These are phyloP conservation scores for Argyrosomus regius DNA, from an alignment of 2,797 vertebrate species.

Conservation along the genomic window DNA sequence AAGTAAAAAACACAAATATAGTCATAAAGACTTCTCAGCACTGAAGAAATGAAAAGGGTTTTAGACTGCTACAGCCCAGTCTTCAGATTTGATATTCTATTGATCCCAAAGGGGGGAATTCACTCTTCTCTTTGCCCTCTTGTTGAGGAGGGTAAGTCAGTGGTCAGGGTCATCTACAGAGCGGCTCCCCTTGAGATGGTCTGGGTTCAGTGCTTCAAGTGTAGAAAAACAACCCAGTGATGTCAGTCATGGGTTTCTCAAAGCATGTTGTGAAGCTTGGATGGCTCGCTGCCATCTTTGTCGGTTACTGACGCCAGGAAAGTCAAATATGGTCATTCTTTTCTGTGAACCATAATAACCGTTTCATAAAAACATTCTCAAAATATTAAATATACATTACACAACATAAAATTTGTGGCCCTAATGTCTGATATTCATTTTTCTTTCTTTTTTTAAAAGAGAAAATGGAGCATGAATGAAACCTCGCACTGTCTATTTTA, in stretches of 20 bases:
- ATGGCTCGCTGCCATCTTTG: slow-evolving; percentile 11
- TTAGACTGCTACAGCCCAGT: neutral
- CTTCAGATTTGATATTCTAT: slow-evolving; percentile 14
- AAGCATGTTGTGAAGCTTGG: slow-evolving; percentile 2
- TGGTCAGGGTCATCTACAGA: slow-evolving; percentile 14
- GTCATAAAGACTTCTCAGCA: neutral
- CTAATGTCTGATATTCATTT: neutral
- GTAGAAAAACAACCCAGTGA: slow-evolving; percentile 7
- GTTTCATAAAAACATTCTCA: neutral
- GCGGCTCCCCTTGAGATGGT: slow-evolving; percentile 16
- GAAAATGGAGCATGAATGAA: neutral
- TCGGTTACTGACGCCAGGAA: neutral
- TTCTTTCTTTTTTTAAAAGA: neutral
- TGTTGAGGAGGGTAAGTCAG: neutral
- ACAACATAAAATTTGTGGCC: neutral
- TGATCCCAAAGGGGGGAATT: neutral
- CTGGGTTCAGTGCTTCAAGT: slow-evolving; percentile 8
- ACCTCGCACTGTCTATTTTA: neutral
- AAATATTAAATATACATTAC: neutral
- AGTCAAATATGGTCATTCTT: neutral
- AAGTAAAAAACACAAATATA: slow-evolving; percentile 8
- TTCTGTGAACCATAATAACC: neutral
- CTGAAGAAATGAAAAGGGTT: neutral
- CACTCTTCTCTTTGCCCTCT: slow-evolving; percentile 2
- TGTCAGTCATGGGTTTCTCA: slow-evolving; percentile 23